Conservation (phyloP, 2,113 vertebrate genomes). For the Vidua macroura region DNA sequence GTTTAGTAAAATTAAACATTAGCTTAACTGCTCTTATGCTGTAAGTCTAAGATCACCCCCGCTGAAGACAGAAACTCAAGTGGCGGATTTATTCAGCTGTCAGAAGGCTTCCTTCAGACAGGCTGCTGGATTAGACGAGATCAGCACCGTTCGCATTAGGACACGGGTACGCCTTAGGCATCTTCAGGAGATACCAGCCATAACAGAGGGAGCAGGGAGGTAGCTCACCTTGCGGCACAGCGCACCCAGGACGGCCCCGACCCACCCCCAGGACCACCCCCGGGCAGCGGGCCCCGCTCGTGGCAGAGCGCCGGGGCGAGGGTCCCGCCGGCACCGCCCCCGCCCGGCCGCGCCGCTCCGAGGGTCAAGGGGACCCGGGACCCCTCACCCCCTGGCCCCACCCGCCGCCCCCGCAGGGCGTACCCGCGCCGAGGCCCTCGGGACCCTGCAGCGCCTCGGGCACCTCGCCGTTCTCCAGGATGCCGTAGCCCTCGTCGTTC, state of each 20-base stretch:
- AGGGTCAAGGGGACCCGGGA: too few relatives aligned
- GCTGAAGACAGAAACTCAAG: neutral
- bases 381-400: too few relatives aligned
- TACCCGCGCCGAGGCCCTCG: conserved; percentile 50
- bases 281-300: neutral
- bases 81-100: neutral
- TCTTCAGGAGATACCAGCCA: neutral
- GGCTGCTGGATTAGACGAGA: neutral
- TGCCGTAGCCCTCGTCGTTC: conserved; percentile 89
- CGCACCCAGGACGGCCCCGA: neutral
- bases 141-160: neutral
- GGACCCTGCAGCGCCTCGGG: conserved; percentile 78
- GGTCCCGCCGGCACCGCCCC: too few relatives aligned
- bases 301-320: neutral
- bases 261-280: neutral
- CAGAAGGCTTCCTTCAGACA: neutral
- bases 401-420: neutral
- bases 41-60: neutral
- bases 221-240: neutral
- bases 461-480: conserved; percentile 88
- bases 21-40: neutral
- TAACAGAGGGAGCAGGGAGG: neutral
- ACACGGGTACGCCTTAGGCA: neutral
- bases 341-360: too few relatives aligned
- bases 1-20: conserved; percentile 25